These are phyloP conservation scores for Phyto melanocephala DNA, from an alignment of 2,888 invertebrate species.

Conservation along the genomic window DNA sequence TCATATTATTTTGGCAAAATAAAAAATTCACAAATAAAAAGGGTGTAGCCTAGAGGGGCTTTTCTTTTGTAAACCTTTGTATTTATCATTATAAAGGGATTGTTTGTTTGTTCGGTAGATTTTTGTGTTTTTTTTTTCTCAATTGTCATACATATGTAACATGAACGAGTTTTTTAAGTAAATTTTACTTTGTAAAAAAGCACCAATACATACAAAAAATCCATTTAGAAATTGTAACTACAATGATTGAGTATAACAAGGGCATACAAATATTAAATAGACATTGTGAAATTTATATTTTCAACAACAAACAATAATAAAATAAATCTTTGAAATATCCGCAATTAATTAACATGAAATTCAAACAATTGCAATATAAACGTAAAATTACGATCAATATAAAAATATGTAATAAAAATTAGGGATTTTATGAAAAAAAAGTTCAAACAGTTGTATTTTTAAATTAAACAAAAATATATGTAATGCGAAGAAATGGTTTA, in stretches of 20 bases:
- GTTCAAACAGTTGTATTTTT: too few species aligned
- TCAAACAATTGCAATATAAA: too few species aligned
- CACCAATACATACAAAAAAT: neutral
- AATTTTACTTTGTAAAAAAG: slow-evolving; percentile 3
- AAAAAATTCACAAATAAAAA: neutral
- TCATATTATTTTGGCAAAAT: neutral
- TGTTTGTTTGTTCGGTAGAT: neutral
- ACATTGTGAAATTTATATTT: too few species aligned
- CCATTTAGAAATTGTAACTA: neutral
- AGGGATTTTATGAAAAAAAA: too few species aligned
- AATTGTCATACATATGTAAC: neutral
- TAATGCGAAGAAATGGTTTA: too few species aligned
- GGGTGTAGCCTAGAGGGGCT: neutral
- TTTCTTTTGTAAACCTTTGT: neutral
- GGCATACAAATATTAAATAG: neutral
- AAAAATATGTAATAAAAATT: too few species aligned
- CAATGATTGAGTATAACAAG: neutral
- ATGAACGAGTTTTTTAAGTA: neutral
- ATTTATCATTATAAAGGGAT: neutral
- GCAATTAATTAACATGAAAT: too few species aligned
- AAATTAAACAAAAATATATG: too few species aligned
- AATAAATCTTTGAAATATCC: too few species aligned
- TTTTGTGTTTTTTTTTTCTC: neutral
- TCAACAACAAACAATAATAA: too few species aligned
- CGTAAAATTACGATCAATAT: too few species aligned